Evolutionary conservation across 37 sponge, comb jelly and placozoan genomes (phyloP).

Genomic region (Petrosia ficiformis): DNA sequence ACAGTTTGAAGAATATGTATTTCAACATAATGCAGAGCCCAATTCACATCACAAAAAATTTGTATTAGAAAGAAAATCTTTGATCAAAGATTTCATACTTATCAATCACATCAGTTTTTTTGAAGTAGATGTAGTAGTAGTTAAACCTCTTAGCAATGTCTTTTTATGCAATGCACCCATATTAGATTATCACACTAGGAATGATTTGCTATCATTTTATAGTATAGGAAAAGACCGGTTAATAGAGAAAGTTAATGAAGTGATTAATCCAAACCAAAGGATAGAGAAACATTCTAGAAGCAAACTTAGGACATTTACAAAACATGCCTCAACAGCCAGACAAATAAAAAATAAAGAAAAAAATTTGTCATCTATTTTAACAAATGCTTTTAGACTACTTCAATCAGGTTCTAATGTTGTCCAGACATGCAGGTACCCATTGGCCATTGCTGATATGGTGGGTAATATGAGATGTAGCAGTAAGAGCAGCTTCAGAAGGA

Average conservation of each 20-base stretch:
- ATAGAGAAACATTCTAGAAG: no score
- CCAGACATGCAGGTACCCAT: constrained; percentile 4
- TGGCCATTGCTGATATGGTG: not conserved
- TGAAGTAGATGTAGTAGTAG: not conserved
- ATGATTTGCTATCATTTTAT: not conserved
- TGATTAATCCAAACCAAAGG: not conserved
- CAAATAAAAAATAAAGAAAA: constrained; percentile 9
- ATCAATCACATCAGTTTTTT: not conserved
- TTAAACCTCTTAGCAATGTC: not conserved
- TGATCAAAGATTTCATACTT: not conserved
- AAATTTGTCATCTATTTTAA: not conserved
- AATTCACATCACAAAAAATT: not conserved
- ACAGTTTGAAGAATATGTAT: not conserved
- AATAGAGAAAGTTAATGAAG: not conserved
- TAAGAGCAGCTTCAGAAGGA: not conserved
- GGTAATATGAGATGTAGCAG: constrained; percentile 6
- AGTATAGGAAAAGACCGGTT: not conserved
- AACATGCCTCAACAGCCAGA: not conserved
- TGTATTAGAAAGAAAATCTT: not conserved
- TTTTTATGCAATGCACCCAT: not conserved
- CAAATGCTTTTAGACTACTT: constrained; percentile 4
- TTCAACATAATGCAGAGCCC: not conserved
- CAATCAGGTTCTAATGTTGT: not conserved
- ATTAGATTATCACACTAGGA: not conserved
- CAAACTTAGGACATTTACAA: constrained; percentile 9